Base-by-base conservation (phyloP, 1,140 invertebrate genomes). In the Rhizoglyphus robini region DNA sequence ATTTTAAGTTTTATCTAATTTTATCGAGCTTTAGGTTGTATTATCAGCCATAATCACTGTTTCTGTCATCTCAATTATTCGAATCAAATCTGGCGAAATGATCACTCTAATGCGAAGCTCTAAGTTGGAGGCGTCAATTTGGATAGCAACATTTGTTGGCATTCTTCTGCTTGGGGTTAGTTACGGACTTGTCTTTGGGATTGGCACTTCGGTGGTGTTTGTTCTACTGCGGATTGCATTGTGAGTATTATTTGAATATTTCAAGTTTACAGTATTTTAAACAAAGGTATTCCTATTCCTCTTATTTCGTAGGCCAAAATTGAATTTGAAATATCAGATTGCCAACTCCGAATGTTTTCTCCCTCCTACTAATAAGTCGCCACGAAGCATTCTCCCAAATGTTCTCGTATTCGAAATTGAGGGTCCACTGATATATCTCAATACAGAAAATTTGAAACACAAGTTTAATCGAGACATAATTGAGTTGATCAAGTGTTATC, bases 161-260 rank as follows among this genome's bases (percentile, higher is more conserved):
- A 79, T 78, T 1, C 71, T 81, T 8, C 67, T 81, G 18, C 69
- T 80, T 30, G 80, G 81, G 72, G 79, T 82, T 23, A 78, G 77
- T 46, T 71, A 76, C 49, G 81, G 81, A 3, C 73, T 82, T 49
- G 67, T 77, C 27, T 73, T 79, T 20, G 79, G 79, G 18, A 72
- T 82, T 15, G 70, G 75, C 4, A 79, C 80, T 67, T 75, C 78
- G 23, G n/a, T n/a, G n/a, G n/a, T n/a, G n/a, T 68, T 82, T 3
- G 71, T 80, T 41, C 76, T 79, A 30, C 74, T 82, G 20, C 73
- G 81, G 29, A 71, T 77, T 46, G 71, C 78, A 63, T 75, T 76
- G 49, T 74, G 76, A 61, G 70, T 71, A 74, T 78, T 71, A 72
- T 71, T 65, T n/a, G n/a, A n/a, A n/a, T n/a, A n/a, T n/a, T n/a